Percentiles rank a stretch among this genome's conserved stretches.
phyloP scores from a whole-genome alignment of 2,113 vertebrate species.

The Myiopsitta monachus region DNA sequence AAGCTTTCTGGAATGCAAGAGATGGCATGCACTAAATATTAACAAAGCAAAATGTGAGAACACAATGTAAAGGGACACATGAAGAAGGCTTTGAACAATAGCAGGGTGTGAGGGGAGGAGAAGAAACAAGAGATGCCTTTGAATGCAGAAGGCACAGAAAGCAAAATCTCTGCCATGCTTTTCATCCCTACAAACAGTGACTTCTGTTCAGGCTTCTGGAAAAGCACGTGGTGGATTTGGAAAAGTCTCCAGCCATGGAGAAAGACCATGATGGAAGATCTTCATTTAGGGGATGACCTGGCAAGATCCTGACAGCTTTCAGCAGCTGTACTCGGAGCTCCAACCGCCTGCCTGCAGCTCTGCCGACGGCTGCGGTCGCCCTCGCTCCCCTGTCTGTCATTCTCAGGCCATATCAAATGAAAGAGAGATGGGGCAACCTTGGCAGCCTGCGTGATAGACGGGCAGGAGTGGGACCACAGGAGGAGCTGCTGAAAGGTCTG shows the following conservation, averaged over 20 bases:
- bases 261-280: conserved; percentile 16
- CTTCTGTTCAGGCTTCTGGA: not conserved
- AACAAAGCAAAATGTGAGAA: not conserved
- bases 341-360: not conserved
- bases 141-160: not conserved
- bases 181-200: not conserved
- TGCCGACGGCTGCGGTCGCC: not conserved
- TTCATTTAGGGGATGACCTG: not conserved
- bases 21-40: not conserved
- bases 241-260: conserved; percentile 13
- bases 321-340: not conserved
- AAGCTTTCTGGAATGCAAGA: not conserved
- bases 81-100: not conserved
- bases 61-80: not conserved
- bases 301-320: conserved; percentile 28
- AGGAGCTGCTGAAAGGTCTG: conserved; percentile 54
- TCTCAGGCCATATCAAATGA: conserved; percentile 30
- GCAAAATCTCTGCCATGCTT: not conserved
- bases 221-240: not conserved
- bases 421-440: conserved; percentile 15
- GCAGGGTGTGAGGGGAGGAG: not conserved
- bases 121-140: not conserved
- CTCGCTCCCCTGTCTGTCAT: conserved; percentile 15
- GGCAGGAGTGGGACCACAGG: conserved; percentile 26
- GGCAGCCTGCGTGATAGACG: not conserved